Conservation (phyloP, 2,797 vertebrate genomes). For the Babyrousa celebensis region DNA sequence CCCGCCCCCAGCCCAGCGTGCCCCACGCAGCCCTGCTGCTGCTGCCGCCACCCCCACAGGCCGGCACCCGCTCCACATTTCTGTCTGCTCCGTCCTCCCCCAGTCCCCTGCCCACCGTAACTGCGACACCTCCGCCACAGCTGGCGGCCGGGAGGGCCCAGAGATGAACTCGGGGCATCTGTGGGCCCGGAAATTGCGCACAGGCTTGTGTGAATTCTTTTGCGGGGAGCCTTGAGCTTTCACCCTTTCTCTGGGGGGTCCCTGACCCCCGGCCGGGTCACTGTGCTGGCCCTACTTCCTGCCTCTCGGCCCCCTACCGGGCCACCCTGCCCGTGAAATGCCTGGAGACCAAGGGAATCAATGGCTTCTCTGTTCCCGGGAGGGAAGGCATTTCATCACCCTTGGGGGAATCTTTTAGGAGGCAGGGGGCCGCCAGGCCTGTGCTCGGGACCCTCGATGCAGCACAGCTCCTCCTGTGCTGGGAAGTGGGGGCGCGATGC, state of each 20-base stretch:
- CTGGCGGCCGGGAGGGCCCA: not conserved
- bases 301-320: not conserved
- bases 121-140: slow-evolving; percentile 19
- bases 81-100: slow-evolving; percentile 42
- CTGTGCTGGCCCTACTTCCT: slow-evolving; percentile 59
- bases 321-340: not conserved
- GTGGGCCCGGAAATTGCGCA: not conserved
- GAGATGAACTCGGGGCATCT: not conserved
- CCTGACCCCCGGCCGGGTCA: not conserved
- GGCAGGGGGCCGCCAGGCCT: not conserved
- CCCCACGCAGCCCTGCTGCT: slow-evolving; percentile 68
- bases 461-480: accelerated
- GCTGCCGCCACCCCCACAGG: slow-evolving; percentile 70
- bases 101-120: not conserved
- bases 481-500: not conserved
- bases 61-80: not conserved
- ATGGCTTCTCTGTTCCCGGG: slow-evolving; percentile 41
- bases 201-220: not conserved
- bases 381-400: not conserved
- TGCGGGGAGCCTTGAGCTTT: not conserved
- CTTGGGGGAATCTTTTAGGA: not conserved
- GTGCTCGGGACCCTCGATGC: not conserved
- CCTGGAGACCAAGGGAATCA: not conserved
- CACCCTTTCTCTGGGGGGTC: slow-evolving; percentile 19
- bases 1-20: not conserved